Evolutionary conservation across 2,888 invertebrate genomes (phyloP).

Genomic region (Lasioglossum vierecki): DNA sequence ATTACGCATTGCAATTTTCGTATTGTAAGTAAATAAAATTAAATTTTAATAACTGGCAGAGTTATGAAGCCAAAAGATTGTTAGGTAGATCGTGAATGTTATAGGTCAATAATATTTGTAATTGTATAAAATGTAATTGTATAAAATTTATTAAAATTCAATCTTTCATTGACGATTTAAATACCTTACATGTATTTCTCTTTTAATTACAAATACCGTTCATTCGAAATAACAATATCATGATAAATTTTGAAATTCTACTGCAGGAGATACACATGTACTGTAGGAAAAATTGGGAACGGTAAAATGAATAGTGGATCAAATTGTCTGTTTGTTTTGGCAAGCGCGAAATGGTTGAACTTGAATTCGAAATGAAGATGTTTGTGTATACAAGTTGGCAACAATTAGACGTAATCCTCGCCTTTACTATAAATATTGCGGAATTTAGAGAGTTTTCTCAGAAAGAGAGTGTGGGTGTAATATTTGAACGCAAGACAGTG

Average conservation of each 20-base stretch:
- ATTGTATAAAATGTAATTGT: not conserved
- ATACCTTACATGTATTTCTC: not conserved
- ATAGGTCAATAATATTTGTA: not conserved
- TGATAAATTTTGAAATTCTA: not conserved
- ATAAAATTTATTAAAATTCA: not conserved
- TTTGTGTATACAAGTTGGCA: not conserved
- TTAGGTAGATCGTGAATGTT: not conserved
- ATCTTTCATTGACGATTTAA: not conserved
- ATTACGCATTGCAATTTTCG: not conserved
- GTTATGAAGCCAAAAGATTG: not conserved
- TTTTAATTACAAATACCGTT: not conserved
- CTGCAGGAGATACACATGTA: not conserved
- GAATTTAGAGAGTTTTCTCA: conserved; percentile 8
- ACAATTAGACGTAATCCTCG: conserved; percentile 13
- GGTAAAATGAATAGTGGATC: not conserved
- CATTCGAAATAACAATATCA: not conserved
- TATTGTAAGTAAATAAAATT: not conserved
- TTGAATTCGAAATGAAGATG: not conserved
- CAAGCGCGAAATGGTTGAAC: not conserved
- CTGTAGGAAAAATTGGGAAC: not conserved
- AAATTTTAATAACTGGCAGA: not conserved
- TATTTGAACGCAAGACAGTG: not conserved
- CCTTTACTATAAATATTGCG: conserved; percentile 6
- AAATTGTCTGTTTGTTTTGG: conserved; percentile 9
- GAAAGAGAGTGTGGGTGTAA: not conserved